Conservation (phyloP, 2,888 invertebrate genomes). For the Tiphia femorata region DNA sequence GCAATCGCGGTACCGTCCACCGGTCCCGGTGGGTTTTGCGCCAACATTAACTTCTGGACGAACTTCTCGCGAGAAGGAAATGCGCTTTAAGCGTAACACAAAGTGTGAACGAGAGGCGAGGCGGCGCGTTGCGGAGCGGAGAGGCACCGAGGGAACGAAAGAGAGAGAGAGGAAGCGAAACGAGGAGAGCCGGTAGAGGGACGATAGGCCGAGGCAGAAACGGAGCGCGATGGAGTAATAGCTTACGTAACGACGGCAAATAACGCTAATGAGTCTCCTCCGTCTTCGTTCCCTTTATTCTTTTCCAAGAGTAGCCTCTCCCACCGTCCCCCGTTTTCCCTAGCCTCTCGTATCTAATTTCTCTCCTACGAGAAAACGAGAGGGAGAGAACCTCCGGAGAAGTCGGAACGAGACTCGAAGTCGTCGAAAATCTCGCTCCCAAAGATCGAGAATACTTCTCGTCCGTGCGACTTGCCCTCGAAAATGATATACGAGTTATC, state of each 20-base stretch:
- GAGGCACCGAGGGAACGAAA: slow-evolving; percentile 23
- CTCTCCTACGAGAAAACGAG: neutral
- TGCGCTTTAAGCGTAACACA: slow-evolving; percentile 2
- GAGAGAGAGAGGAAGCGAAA: slow-evolving; percentile 19
- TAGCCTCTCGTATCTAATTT: slow-evolving; percentile 3
- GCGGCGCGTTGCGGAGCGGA: slow-evolving; percentile 11
- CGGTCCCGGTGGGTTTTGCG: no score
- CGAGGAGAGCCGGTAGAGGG: slow-evolving; percentile 6
- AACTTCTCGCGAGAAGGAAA: neutral
- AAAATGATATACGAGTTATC: no score
- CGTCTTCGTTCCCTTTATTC: slow-evolving; percentile 48
- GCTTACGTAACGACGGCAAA: slow-evolving; percentile 67
- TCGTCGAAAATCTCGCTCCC: no score
- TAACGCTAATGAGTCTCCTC: slow-evolving; percentile 67
- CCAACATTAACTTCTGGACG: neutral
- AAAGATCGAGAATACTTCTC: no score
- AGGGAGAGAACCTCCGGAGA: neutral
- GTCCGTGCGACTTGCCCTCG: no score
- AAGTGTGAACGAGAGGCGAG: slow-evolving; percentile 3
- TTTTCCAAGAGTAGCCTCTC: slow-evolving; percentile 37
- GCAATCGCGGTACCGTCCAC: no score
- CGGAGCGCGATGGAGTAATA: slow-evolving; percentile 34
- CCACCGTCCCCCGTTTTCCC: neutral
- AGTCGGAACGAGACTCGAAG: no score
- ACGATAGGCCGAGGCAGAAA: slow-evolving; percentile 15